A percentile compares a stretch with the other conserved stretches of the same genome.
Evolutionary conservation across 2,113 vertebrate species (phyloP).

Genomic region (Zosterops hypoxanthus): DNA sequence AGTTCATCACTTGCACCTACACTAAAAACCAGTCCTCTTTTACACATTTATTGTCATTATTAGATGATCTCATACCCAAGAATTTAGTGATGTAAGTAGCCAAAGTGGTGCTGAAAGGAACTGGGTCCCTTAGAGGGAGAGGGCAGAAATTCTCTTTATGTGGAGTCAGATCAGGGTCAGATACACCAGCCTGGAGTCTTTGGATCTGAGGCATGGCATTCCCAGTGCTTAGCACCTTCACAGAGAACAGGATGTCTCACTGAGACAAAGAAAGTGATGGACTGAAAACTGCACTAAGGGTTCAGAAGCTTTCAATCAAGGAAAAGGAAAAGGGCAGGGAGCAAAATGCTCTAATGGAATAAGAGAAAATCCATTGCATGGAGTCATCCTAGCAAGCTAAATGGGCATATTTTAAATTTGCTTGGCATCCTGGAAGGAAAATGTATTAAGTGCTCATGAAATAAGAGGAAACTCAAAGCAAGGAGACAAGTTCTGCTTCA

Average conservation of each 20-base stretch:
- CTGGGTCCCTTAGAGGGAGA: not conserved
- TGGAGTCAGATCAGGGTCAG: not conserved
- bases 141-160: not conserved
- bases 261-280: not conserved
- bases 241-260: not conserved
- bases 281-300: not conserved
- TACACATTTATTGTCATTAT: not conserved
- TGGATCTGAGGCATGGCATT: not conserved
- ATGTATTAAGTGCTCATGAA: not conserved
- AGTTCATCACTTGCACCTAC: not conserved
- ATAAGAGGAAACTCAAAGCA: not conserved
- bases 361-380: not conserved
- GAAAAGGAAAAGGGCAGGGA: not conserved
- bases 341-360: not conserved
- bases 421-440: not conserved
- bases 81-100: not conserved
- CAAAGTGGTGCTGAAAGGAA: not conserved
- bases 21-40: not conserved
- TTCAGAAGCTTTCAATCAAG: not conserved
- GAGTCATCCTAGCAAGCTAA: not conserved
- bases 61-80: not conserved
- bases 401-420: not conserved
- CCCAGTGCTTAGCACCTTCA: not conserved
- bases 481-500: not conserved
- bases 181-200: not conserved